These are phyloP conservation scores for Stigmatopora nigra DNA, from an alignment of 2,113 vertebrate genomes.

Conservation along the genomic window DNA sequence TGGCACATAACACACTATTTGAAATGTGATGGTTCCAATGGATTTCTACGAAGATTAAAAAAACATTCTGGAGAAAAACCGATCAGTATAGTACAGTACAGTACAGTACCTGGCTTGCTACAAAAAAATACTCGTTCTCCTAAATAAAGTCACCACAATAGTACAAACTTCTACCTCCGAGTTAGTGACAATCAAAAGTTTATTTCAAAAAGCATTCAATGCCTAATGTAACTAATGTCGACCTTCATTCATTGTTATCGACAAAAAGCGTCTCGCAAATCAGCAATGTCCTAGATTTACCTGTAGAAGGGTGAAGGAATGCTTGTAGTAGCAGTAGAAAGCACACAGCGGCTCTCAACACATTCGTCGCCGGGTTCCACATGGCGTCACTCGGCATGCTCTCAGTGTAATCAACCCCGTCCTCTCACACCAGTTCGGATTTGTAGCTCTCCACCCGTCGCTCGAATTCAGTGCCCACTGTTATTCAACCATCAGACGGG, in stretches of 20 bases:
- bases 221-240: not conserved
- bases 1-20: no score
- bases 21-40: no score
- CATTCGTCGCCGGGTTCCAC: slow-evolving; percentile 42
- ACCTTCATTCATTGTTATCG: not conserved
- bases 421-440: not conserved
- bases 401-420: not conserved
- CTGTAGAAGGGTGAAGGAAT: slow-evolving; percentile 39
- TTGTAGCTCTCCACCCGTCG: not conserved
- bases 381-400: slow-evolving; percentile 39
- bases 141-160: no score
- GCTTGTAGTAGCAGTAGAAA: slow-evolving; percentile 48
- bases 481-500: not conserved
- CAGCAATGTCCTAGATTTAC: slow-evolving; percentile 26
- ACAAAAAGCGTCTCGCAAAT: not conserved
- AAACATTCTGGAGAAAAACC: no score
- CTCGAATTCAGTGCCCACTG: not conserved
- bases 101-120: no score
- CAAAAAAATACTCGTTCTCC: no score
- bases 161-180: no score
- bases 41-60: no score
- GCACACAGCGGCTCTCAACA: slow-evolving; percentile 37
- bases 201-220: not conserved
- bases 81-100: no score
- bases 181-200: not conserved